Base-by-base conservation (phyloP, 2,113 vertebrate genomes). In the Forbesichthys papilliferus region DNA sequence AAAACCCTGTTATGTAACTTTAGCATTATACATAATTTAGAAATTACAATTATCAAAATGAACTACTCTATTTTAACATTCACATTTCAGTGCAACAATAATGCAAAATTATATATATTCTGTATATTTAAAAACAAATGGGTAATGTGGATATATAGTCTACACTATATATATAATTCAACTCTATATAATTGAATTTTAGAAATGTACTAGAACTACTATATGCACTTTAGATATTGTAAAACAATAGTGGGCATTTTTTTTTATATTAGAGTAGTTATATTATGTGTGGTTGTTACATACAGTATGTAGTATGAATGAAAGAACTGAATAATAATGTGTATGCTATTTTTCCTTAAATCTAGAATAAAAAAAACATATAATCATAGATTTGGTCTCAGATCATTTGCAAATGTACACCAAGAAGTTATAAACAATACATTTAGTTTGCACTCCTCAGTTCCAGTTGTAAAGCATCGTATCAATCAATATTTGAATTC, bases 401-500 rank as follows among this genome's bases (percentile, higher is more conserved):
- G 61, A n/a, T 48, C 51, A 9, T 61, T 69, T 36, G 51, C 14
- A 57, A 10, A 56, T 11, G 36, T 60, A 8, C 12, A 68, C 18
- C 58, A 8, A 71, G 53, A 76, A 55, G 1, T 56, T 16, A 13
- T 49, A 33, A 54, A 58, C 68, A 64, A 16, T 58, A 75, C 59
- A 56, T 48, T 36, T 11, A 53, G 69, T 52, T 51, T n/a, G 46
- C 5, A 14, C 20, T 58, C 70, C 70, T 56, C 61, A 63, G 6
- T 16, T 4, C 48, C 16, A 48, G 48, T 78, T 8, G 36, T 68
- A 54, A 47, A 49, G 66, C 62, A 69, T 61, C 20, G 64, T 68
- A 62, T 71, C 52, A 78, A 73, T 61, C 46, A 62, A 20, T 67
- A 62, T 61, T 64, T 49, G 13, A 75, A 75, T 66, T 83, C 64